These are phyloP conservation scores for Microdon myrmicae DNA, from an alignment of 2,888 invertebrate species.

Conservation along the genomic window DNA sequence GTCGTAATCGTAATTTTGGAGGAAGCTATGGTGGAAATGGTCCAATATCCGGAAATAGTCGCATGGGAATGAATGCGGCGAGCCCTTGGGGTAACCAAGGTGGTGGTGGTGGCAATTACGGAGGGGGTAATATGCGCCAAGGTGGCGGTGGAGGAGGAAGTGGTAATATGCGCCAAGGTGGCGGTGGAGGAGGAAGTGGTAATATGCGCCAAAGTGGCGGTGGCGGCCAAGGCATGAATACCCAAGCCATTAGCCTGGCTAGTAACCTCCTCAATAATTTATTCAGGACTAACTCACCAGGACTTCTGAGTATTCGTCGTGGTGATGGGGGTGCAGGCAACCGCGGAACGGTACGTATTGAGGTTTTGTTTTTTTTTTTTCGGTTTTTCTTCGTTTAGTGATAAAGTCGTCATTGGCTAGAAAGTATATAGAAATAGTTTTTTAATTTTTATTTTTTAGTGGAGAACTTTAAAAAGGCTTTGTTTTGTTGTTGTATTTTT, in stretches of 20 bases:
- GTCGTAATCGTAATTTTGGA: constrained; percentile 63
- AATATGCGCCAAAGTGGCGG: constrained; percentile 58
- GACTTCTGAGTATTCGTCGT: constrained; percentile 71
- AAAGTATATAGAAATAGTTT: too few species aligned
- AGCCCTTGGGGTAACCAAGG: constrained; percentile 63
- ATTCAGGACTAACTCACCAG: constrained; percentile 72
- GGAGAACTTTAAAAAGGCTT: too few species aligned
- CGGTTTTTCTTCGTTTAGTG: too few species aligned
- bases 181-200: constrained; percentile 68
- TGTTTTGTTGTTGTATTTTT: too few species aligned
- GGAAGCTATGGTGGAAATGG: constrained; percentile 55
- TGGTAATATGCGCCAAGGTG: constrained; percentile 69
- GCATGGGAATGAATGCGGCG: constrained; percentile 68
- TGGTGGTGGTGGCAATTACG: constrained; percentile 59
- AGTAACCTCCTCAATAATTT: constrained; percentile 76
- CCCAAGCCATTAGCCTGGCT: constrained; percentile 78
- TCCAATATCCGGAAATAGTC: constrained; percentile 69
- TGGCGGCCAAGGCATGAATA: constrained; percentile 79
- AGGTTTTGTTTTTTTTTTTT: constrained; percentile 1
- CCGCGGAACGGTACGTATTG: constrained; percentile 64
- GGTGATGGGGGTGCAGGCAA: constrained; percentile 70
- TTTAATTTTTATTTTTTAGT: too few species aligned
- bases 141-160: too few species aligned
- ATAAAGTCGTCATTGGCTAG: too few species aligned
- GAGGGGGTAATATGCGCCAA: too few species aligned